phyloP scores from a whole-genome alignment of 2,113 vertebrate species.

The Paratilapia polleni region DNA sequence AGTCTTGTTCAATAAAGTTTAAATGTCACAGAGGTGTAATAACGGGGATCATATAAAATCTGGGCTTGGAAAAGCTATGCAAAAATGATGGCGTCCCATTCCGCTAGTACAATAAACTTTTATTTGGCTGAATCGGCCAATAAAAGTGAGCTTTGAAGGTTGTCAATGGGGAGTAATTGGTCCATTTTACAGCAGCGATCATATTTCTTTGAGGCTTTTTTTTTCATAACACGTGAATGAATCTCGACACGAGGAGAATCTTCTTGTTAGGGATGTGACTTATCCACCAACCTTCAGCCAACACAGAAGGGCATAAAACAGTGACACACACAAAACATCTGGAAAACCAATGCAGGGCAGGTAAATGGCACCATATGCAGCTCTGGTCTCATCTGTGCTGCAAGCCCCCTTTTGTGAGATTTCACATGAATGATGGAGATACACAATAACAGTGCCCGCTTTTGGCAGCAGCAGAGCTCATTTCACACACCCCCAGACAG shows the following conservation, averaged over 20 bases:
- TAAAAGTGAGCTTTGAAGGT: slow-evolving; percentile 95
- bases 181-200: slow-evolving; percentile 96
- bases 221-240: slow-evolving; percentile 86
- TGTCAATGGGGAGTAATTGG: slow-evolving; percentile 98
- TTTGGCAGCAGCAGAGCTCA: slow-evolving; percentile 72
- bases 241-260: slow-evolving; percentile 82
- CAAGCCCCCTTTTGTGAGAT: slow-evolving; percentile 38
- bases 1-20: slow-evolving; percentile 99
- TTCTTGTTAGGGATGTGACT: slow-evolving; percentile 49
- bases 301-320: slow-evolving; percentile 34
- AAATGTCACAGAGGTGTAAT: slow-evolving; percentile 99
- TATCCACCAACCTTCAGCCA: slow-evolving; percentile 30
- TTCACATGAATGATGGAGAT: slow-evolving; percentile 60
- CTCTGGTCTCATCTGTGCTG: slow-evolving; percentile 3
- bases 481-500: slow-evolving; percentile 67
- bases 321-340: slow-evolving; percentile 40
- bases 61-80: slow-evolving; percentile 92
- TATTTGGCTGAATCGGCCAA: slow-evolving; percentile 99
- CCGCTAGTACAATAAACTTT: slow-evolving; percentile 95
- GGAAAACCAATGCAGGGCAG: slow-evolving; percentile 41
- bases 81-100: slow-evolving; percentile 92
- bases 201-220: slow-evolving; percentile 92
- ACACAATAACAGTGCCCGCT: slow-evolving; percentile 60
- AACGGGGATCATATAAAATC: slow-evolving; percentile 94
- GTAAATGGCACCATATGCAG: slow-evolving; percentile 50